These are phyloP conservation scores for Phocoena sinus DNA, from an alignment of 2,113 vertebrate genomes.

Conservation along the genomic window DNA sequence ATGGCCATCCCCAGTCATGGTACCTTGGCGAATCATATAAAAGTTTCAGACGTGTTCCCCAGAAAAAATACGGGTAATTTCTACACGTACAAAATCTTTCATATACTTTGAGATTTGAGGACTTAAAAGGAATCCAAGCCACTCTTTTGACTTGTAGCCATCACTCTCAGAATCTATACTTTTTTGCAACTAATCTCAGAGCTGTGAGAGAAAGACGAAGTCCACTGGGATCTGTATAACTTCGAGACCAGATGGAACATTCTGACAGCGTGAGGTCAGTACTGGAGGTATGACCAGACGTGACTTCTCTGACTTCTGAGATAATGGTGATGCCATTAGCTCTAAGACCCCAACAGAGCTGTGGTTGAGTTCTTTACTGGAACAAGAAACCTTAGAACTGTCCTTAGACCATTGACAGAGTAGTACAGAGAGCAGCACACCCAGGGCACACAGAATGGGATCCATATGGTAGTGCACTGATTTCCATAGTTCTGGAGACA, in stretches of 20 bases:
- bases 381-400: not conserved
- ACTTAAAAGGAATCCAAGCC: not conserved
- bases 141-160: not conserved
- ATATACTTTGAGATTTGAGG: not conserved
- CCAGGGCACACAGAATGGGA: too few relatives aligned
- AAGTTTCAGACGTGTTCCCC: not conserved
- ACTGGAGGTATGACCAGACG: too few relatives aligned
- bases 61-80: not conserved
- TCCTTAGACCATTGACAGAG: not conserved
- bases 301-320: not conserved
- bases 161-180: not conserved
- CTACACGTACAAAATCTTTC: not conserved
- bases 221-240: not conserved
- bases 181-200: not conserved
- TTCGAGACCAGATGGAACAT: not conserved
- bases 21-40: not conserved
- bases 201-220: not conserved
- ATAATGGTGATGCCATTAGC: not conserved
- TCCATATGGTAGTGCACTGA: rapidly evolving
- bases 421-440: not conserved
- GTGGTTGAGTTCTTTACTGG: not conserved
- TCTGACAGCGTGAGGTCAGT: not conserved
- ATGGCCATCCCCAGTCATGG: not conserved
- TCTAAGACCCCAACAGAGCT: not conserved
- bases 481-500: not conserved